Percentiles rank a stretch among this genome's conserved stretches.
Evolutionary conservation across 2,113 vertebrate species (phyloP).

Genomic region (Apistogramma diplotaenia): DNA sequence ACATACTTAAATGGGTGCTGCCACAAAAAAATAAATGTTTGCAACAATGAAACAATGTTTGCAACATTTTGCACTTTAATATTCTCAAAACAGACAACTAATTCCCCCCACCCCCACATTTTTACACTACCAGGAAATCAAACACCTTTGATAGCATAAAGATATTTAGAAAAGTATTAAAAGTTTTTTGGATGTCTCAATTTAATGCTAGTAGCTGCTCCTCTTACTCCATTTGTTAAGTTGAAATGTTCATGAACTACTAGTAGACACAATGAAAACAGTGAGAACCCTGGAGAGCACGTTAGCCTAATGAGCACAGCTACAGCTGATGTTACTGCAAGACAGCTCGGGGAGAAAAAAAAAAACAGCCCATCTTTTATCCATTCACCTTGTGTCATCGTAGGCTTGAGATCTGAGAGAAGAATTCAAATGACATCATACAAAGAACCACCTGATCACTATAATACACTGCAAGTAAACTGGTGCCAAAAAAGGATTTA

Average conservation of each 20-base stretch:
- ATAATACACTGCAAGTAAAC: conserved; percentile 41
- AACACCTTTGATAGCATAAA: conserved; percentile 76
- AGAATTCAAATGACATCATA: conserved; percentile 47
- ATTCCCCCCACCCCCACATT: conserved; percentile 64
- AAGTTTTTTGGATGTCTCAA: conserved; percentile 72
- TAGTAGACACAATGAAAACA: conserved; percentile 64
- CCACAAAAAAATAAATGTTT: background rate
- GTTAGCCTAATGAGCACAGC: conserved; percentile 42
- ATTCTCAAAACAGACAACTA: conserved; percentile 81
- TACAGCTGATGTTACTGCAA: conserved; percentile 42
- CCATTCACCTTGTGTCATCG: conserved; percentile 37
- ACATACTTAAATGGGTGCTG: background rate
- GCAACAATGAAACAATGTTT: conserved; percentile 47
- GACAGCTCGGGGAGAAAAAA: background rate
- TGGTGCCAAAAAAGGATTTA: background rate
- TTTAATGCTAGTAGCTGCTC: conserved; percentile 74
- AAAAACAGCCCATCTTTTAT: conserved; percentile 42
- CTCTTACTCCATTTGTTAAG: conserved; percentile 63
- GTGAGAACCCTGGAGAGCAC: conserved; percentile 51
- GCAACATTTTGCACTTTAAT: conserved; percentile 81
- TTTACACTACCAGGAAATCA: conserved; percentile 79
- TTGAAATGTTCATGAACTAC: conserved; percentile 65
- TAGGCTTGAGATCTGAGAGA: conserved; percentile 29
- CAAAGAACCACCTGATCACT: conserved; percentile 27
- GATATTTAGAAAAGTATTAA: conserved; percentile 81